phyloP scores from a whole-genome alignment of 2,888 invertebrate genomes.

The Electrophaes corylata region DNA sequence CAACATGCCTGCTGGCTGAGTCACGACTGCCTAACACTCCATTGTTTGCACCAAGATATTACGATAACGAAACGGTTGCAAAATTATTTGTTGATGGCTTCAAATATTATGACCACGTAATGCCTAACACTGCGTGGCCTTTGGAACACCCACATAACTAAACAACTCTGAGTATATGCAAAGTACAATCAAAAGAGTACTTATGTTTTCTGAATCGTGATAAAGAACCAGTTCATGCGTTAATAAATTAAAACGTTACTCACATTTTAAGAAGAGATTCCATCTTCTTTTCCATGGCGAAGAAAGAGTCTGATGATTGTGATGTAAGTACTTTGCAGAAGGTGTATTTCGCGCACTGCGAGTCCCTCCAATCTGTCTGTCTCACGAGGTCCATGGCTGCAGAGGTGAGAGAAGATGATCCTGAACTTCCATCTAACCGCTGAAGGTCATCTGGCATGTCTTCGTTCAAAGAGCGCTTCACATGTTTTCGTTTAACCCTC shows the following conservation, averaged over 20 bases:
- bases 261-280: slow-evolving; percentile 88
- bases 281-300: slow-evolving; percentile 93
- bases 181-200: no score
- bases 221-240: no score
- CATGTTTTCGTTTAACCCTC: slow-evolving; percentile 60
- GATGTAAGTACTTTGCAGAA: slow-evolving; percentile 90
- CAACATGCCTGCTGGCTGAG: slow-evolving; percentile 20
- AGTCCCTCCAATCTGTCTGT: slow-evolving; percentile 88
- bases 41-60: slow-evolving; percentile 22
- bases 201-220: no score
- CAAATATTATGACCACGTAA: slow-evolving; percentile 17
- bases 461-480: slow-evolving; percentile 64
- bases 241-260: no score
- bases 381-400: slow-evolving; percentile 77
- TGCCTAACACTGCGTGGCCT: slow-evolving; percentile 4
- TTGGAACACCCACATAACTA: not conserved
- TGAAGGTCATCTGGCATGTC: slow-evolving; percentile 76
- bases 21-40: slow-evolving; percentile 33
- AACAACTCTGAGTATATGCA: slow-evolving; percentile 7
- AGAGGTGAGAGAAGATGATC: slow-evolving; percentile 63
- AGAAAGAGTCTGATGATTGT: slow-evolving; percentile 87
- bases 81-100: slow-evolving; percentile 19
- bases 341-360: slow-evolving; percentile 90
- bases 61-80: slow-evolving; percentile 18
- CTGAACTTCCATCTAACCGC: slow-evolving; percentile 57